Conservation (phyloP, 2,888 invertebrate genomes). For the Saturnia pavonia region DNA sequence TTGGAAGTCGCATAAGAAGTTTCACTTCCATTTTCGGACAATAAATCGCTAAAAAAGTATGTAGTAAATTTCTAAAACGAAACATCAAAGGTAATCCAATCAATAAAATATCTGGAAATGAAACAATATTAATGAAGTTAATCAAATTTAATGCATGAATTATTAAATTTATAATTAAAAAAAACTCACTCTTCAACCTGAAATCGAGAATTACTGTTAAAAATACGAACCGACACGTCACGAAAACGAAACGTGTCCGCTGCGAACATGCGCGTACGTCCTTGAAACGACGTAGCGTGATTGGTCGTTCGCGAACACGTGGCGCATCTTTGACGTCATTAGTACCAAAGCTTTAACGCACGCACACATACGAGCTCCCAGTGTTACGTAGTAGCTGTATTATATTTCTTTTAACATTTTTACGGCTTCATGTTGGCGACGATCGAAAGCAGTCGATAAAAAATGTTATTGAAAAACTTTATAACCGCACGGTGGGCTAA, state of each 20-base stretch:
- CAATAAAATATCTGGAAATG: too few relatives aligned
- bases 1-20: too few relatives aligned
- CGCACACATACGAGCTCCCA: background rate
- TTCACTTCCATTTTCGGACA: too few relatives aligned
- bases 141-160: too few relatives aligned
- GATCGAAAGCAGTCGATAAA: background rate
- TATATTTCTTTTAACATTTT: conserved; percentile 13
- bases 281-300: conserved; percentile 1
- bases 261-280: background rate
- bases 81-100: too few relatives aligned
- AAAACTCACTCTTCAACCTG: background rate
- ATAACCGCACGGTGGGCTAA: background rate
- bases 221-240: conserved; percentile 1
- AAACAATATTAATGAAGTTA: too few relatives aligned
- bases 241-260: background rate
- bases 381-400: background rate
- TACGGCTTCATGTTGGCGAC: background rate
- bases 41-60: too few relatives aligned
- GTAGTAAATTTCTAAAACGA: too few relatives aligned
- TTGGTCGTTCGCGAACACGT: background rate
- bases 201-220: background rate
- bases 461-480: conserved; percentile 16
- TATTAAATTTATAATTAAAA: too few relatives aligned
- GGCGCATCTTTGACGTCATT: background rate
- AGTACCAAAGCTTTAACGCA: background rate